Evolutionary conservation across 2,797 vertebrate genomes (phyloP).

Genomic region (Sciurus vulgaris): DNA sequence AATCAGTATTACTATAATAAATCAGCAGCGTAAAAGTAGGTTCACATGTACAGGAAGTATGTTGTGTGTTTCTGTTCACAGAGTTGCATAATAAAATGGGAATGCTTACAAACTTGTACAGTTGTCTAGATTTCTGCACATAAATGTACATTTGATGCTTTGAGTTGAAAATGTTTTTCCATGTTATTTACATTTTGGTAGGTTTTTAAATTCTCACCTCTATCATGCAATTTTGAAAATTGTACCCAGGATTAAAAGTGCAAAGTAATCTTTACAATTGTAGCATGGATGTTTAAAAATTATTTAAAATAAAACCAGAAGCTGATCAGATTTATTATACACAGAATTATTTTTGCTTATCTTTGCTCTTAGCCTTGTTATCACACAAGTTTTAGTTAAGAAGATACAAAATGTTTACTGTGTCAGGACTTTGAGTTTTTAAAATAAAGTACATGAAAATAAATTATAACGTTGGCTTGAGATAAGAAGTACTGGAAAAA

Average conservation of each 20-base stretch:
- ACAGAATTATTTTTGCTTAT: constrained; percentile 84
- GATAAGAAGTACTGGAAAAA: constrained; percentile 75
- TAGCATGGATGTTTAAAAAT: constrained; percentile 86
- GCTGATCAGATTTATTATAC: constrained; percentile 76
- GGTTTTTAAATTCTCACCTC: constrained; percentile 88
- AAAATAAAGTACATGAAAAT: constrained; percentile 68
- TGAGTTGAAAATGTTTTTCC: constrained; percentile 91
- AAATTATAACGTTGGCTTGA: constrained; percentile 80
- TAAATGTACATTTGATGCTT: constrained; percentile 91
- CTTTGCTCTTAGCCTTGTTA: constrained; percentile 82
- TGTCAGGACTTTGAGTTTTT: constrained; percentile 86
- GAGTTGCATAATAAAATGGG: constrained; percentile 96
- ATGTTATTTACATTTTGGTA: constrained; percentile 89
- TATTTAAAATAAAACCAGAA: constrained; percentile 84
- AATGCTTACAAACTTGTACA: constrained; percentile 97
- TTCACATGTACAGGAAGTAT: constrained; percentile 96
- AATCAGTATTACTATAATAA: constrained; percentile 90
- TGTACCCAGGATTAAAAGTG: constrained; percentile 86
- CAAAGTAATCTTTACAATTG: constrained; percentile 87
- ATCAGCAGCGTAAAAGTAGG: constrained; percentile 91
- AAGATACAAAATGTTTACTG: constrained; percentile 86
- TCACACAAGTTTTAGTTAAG: constrained; percentile 82
- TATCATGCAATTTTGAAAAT: constrained; percentile 86
- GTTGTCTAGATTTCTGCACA: constrained; percentile 96
- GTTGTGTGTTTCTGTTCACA: constrained; percentile 95